phyloP scores from a whole-genome alignment of 1,140 invertebrate species.

The Achroia grisella region DNA sequence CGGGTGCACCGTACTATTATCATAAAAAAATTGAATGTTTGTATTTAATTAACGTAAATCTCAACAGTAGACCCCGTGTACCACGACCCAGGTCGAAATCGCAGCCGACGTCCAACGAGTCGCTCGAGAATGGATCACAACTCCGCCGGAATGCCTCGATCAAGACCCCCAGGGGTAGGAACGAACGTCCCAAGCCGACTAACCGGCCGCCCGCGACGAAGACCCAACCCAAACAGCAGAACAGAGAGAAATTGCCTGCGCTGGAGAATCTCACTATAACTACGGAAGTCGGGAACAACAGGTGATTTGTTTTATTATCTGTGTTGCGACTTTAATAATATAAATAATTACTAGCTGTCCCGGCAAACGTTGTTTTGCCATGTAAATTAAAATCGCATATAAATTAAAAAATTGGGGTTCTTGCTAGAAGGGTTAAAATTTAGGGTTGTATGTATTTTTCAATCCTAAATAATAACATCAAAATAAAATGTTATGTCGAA shows the following conservation, averaged over 20 bases:
- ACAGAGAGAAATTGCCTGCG: constrained; percentile 33
- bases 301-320: constrained; percentile 16
- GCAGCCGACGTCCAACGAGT: constrained; percentile 48
- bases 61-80: constrained; percentile 21
- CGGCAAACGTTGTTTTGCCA: no score
- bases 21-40: no score
- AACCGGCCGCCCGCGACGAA: constrained; percentile 1
- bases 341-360: not conserved
- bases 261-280: constrained; percentile 58
- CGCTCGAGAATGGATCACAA: constrained; percentile 33
- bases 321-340: no score
- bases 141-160: constrained; percentile 45
- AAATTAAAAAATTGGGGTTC: no score
- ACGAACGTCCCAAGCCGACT: constrained; percentile 4
- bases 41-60: no score
- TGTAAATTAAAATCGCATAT: no score
- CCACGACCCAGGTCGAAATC: constrained; percentile 51
- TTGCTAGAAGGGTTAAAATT: no score
- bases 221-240: constrained; percentile 8
- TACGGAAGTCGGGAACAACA: constrained; percentile 34
- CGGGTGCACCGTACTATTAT: not conserved
- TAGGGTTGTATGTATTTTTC: no score
- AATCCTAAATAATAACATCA: no score
- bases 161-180: constrained; percentile 28
- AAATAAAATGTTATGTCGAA: no score